Evolutionary conservation across 2,888 invertebrate species (phyloP).

Genomic region (Caenorhabditis sinica): DNA sequence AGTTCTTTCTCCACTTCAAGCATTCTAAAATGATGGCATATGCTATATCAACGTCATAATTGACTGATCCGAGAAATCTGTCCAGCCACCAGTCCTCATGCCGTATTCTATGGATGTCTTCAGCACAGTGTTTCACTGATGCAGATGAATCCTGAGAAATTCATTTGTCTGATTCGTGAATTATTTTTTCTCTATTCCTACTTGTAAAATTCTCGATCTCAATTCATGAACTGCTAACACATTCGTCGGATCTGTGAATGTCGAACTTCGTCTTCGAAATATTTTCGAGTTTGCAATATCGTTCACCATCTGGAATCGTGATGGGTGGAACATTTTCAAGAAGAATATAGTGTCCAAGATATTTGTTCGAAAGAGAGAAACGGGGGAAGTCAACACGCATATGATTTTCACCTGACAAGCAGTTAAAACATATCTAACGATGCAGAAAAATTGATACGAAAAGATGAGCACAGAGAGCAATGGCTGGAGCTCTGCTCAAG

Average conservation of each 20-base stretch:
- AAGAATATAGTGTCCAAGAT: not conserved
- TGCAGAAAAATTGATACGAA: constrained; percentile 21
- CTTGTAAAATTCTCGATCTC: constrained; percentile 62
- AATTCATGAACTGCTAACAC: constrained; percentile 62
- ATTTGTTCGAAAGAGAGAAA: not conserved
- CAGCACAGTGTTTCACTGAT: constrained; percentile 35
- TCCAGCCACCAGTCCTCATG: constrained; percentile 78
- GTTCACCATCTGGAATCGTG: constrained; percentile 37
- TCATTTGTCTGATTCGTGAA: not conserved
- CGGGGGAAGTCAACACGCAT: not conserved
- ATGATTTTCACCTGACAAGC: constrained; percentile 6
- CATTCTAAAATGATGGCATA: constrained; percentile 78
- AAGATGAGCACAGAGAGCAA: constrained; percentile 39
- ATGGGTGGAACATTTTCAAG: not conserved
- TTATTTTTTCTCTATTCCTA: not conserved
- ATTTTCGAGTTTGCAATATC: constrained; percentile 52
- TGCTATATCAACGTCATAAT: constrained; percentile 79
- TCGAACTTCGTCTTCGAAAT: constrained; percentile 58
- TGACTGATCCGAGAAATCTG: constrained; percentile 68
- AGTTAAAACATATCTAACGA: not conserved
- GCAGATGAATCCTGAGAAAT: constrained; percentile 38
- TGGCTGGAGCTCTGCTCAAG: constrained; percentile 6
- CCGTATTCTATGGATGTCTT: constrained; percentile 70
- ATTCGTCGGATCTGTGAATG: constrained; percentile 60
- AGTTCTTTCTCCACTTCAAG: constrained; percentile 77